Conservation (phyloP, 1,140 invertebrate genomes). For the Drosophila lacertosa region DNA sequence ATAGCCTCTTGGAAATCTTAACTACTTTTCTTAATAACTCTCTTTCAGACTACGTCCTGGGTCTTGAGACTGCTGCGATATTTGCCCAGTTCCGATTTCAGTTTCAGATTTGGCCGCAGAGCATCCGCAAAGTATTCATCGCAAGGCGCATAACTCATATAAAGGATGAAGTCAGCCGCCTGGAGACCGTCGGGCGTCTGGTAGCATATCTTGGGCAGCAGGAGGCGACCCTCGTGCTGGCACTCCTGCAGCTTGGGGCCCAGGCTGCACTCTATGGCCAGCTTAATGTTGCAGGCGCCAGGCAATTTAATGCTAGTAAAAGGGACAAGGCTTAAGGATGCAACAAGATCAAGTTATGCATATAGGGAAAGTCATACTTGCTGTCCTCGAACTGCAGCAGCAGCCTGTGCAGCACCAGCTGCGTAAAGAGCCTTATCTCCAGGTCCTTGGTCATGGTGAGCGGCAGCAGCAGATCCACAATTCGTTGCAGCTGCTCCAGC, state of each 20-base stretch:
- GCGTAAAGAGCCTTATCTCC: conserved; percentile 89
- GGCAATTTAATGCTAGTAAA: conserved; percentile 18
- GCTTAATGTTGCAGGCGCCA: conserved; percentile 9
- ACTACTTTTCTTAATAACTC: not conserved
- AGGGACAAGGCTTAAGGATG: not conserved
- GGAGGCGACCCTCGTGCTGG: conserved; percentile 17
- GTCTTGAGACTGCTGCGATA: conserved; percentile 9
- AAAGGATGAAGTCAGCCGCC: conserved; percentile 35
- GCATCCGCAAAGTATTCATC: conserved; percentile 84
- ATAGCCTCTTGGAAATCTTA: not conserved
- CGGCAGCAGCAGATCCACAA: conserved; percentile 84
- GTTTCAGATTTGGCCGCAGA: conserved; percentile 27
- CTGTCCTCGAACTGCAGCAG: conserved; percentile 32
- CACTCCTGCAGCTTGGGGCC: conserved; percentile 6
- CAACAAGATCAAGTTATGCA: not conserved
- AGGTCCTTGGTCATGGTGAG: conserved; percentile 92
- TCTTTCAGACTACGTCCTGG: too few species aligned
- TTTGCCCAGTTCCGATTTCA: conserved; percentile 26
- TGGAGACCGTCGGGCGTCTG: conserved; percentile 30
- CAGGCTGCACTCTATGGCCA: conserved; percentile 15
- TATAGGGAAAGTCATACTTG: conserved; percentile 22
- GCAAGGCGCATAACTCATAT: conserved; percentile 51
- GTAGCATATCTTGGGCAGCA: conserved; percentile 34
- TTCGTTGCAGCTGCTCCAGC: conserved; percentile 15
- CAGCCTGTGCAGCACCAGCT: conserved; percentile 84